Evolutionary conservation across 2,888 invertebrate genomes (phyloP), one percentile per base, ranked within the genome.

Genomic region (Girardia tigrina): DNA sequence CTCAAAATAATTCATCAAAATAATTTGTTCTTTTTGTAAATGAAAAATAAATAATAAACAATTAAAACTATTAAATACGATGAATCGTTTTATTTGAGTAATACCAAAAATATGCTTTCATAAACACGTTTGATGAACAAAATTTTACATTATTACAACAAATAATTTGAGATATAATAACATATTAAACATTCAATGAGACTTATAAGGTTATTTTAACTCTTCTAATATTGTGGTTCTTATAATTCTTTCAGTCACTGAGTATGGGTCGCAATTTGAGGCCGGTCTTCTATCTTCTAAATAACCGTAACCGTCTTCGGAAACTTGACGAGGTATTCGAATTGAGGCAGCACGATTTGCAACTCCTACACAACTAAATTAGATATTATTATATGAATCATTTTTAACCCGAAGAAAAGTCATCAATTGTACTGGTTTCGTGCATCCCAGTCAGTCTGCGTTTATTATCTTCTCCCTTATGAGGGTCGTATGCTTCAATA

Each of bases 401-500:
- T 36, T 12, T 12, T 36, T 12, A 36, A 76, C 76, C 84, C 73
- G 91, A 90, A 80, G 93, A 93, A 85, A 98, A 98, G 84, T 95
- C 92, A 83, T 92, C 90, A 84, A 98, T 95, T 81, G 90, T 91
- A 81, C 94, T 93, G 0, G 97, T 98, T 86, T 98, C 97, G 84
- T 93, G 94, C 80, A 88, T 88, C 77, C 97, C 97, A n/a, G 83
- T 97, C 78, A 98, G 87, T 79, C 97, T 89, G 78, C 95, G 89
- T 84, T 91, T 92, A 86, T 98, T 98, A 87, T 98, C 97, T 84
- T 90, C 90, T 77, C 97, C 97, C 81, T 91, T 90, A 79, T 91
- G 90, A 12, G 94, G 95, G 85, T 97, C 97, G 84, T 97, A 97
- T 79, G 91, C 92, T 82, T 90, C 89, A 84, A 98, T 97, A 85